Conservation (phyloP, 2,888 invertebrate species). For the Sarcophaga variegata region DNA sequence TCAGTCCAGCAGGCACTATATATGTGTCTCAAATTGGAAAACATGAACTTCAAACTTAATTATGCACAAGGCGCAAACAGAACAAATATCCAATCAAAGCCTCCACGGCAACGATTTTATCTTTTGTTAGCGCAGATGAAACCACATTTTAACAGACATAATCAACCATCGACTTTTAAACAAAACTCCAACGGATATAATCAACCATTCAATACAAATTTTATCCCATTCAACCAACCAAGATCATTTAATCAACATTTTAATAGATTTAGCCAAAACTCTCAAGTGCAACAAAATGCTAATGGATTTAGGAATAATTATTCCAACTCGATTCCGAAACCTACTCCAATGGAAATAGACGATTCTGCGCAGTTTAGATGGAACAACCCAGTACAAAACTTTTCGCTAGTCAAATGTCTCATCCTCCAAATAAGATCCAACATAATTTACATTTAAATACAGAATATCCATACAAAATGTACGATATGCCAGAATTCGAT, state of each 20-base stretch:
- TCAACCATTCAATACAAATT: background rate
- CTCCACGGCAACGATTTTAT: slow-evolving; percentile 19
- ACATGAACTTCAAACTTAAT: background rate
- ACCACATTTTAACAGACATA: background rate
- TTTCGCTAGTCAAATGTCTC: background rate
- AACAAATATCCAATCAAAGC: background rate
- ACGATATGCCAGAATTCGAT: too few relatives aligned
- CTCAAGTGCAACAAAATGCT: background rate
- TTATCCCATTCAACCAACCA: background rate
- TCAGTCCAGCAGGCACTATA: slow-evolving; percentile 9
- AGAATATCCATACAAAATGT: background rate
- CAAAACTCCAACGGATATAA: background rate
- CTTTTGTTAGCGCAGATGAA: slow-evolving; percentile 17
- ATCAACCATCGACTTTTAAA: too few relatives aligned
- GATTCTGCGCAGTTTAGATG: background rate
- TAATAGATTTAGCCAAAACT: background rate
- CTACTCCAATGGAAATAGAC: too few relatives aligned
- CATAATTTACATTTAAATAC: slow-evolving; percentile 29
- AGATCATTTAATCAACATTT: background rate
- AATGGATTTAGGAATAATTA: background rate
- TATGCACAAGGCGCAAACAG: slow-evolving; percentile 24
- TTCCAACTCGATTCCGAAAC: too few relatives aligned
- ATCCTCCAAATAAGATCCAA: slow-evolving; percentile 37
- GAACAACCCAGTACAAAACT: background rate
- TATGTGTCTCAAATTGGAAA: slow-evolving; percentile 5